phyloP scores from a whole-genome alignment of 2,888 invertebrate genomes.

The Dryococelus australis region DNA sequence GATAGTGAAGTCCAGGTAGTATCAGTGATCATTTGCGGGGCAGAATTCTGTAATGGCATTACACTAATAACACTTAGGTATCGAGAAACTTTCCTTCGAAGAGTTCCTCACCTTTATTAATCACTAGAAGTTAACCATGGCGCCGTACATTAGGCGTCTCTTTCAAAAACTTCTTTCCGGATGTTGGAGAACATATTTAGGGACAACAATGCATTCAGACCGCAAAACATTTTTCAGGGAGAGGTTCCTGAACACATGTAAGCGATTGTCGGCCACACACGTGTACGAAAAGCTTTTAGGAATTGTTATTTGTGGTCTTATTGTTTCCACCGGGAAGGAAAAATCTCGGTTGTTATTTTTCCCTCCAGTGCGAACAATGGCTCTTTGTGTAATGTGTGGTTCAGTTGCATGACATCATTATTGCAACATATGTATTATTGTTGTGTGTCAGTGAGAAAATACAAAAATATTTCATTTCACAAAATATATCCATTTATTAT shows the following conservation, averaged over 20 bases:
- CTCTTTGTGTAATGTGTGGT: not conserved
- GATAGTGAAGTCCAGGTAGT: no score
- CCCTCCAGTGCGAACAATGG: not conserved
- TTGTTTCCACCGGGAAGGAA: not conserved
- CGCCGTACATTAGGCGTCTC: not conserved
- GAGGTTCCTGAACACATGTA: not conserved
- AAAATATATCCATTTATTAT: not conserved
- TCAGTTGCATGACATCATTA: conserved; percentile 7
- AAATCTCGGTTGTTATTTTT: not conserved
- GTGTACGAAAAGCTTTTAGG: not conserved
- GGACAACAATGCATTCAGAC: not conserved
- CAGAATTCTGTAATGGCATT: no score
- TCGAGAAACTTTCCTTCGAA: no score
- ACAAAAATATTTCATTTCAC: not conserved
- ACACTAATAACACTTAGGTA: no score
- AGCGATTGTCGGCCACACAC: not conserved
- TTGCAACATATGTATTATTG: not conserved
- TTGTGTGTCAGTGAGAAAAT: not conserved
- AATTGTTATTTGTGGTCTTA: not conserved
- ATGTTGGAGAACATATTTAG: not conserved
- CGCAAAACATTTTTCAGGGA: not conserved
- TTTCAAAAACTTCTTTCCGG: not conserved
- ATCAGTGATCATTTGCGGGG: no score
- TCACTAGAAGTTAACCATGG: no score
- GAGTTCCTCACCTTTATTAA: no score